Percentiles rank a stretch among this genome's conserved stretches.
Conservation (phyloP, 2,888 invertebrate genomes). For the Melipona bicolor region DNA sequence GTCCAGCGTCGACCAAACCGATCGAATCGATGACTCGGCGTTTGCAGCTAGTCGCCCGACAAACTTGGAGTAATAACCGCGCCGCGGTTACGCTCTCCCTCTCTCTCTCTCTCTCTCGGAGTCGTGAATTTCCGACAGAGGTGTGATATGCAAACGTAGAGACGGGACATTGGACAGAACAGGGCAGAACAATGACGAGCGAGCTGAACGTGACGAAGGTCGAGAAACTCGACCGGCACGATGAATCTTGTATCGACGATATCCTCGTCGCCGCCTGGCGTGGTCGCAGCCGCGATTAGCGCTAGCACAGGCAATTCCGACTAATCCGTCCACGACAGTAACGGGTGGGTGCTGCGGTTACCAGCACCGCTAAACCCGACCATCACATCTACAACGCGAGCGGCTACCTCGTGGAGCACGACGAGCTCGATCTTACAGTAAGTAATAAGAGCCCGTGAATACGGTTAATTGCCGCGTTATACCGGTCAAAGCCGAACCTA, state of each 20-base stretch:
- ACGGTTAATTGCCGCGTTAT: constrained; percentile 39
- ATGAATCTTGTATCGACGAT: constrained; percentile 70
- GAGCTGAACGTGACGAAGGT: constrained; percentile 60
- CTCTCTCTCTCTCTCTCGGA: not conserved
- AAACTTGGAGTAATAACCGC: constrained; percentile 20
- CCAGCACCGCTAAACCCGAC: constrained; percentile 78
- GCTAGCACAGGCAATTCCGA: constrained; percentile 76
- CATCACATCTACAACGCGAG: constrained; percentile 80
- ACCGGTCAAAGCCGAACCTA: constrained; percentile 38
- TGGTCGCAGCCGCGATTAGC: constrained; percentile 77
- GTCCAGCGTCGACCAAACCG: constrained; percentile 1
- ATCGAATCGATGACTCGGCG: constrained; percentile 18
- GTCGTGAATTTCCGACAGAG: not conserved
- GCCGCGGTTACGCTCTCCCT: not conserved
- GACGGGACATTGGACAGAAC: not conserved
- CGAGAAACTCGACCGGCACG: constrained; percentile 61
- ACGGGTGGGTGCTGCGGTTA: constrained; percentile 74
- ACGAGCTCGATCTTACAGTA: constrained; percentile 82
- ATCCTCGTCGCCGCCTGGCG: constrained; percentile 69
- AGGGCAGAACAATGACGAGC: constrained; percentile 42
- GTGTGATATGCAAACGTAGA: constrained; percentile 18
- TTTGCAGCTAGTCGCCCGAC: not conserved
- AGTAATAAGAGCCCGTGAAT: constrained; percentile 69
- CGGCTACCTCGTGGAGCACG: constrained; percentile 79
- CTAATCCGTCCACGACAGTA: constrained; percentile 80